Base-by-base conservation (phyloP, 2,888 invertebrate genomes). In the Dryobotodes eremita region DNA sequence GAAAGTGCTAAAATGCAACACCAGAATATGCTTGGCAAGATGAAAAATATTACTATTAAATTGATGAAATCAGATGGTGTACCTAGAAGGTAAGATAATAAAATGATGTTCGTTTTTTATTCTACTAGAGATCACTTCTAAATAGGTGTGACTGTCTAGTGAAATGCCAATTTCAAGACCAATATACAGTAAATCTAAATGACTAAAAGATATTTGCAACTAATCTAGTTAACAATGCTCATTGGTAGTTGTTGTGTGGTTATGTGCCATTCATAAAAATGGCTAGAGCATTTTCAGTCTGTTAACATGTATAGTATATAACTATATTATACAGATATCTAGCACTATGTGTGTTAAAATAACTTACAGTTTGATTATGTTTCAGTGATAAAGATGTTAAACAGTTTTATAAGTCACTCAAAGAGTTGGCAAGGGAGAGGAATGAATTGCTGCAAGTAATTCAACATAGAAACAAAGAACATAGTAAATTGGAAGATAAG, bases 401-500 rank as follows among this genome's bases (percentile, higher is more conserved):
- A 89, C 93, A 94, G 48, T 95, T 96, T 85, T 95, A 94, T 75
- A 97, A 97, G 71, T 97, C 97, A 59, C 94, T 97, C 75, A 97
- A 97, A 74, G 97, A 97, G 71, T 94, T 98, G 57, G 97, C 98
- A 59, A 97, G 97, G 69, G 97, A 97, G 83, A 97, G 98, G 89
- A 97, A 97, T 90, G 97, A 98, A 92, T 96, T 97, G 20, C 94
- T 98, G 70, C 97, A 97, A 90, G 90, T 97, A 62, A 94, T 98
- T 70, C 97, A 96, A 88, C 93, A 94, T 46, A 94, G 95, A 86
- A 94, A 95, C 86, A 94, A 92, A 31, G 95, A 96, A 88, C 90
- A 95, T 55, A 92, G 90, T 66, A 94, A 92, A 86, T 88, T 96
- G 20, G 89, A 93, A 88, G 93, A 95, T 50, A 94, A 95, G 85